These are phyloP conservation scores for Clarias batrachus DNA, from an alignment of 2,113 vertebrate species.

Conservation along the genomic window DNA sequence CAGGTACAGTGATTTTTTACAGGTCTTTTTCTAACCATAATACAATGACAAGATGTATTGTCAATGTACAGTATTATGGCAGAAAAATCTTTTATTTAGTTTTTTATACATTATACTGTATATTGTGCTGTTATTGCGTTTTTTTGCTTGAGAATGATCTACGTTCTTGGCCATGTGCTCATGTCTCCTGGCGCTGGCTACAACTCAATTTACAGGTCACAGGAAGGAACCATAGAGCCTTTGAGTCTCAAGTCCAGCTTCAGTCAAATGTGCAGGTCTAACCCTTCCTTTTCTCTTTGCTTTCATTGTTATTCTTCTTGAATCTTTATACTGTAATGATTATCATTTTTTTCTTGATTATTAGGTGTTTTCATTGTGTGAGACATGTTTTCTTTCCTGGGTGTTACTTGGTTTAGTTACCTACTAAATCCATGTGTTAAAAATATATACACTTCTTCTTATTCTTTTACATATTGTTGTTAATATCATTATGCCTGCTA, in stretches of 20 bases:
- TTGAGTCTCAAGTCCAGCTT: not conserved
- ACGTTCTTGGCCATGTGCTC: not conserved
- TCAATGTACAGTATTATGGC: not conserved
- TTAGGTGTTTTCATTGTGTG: not conserved
- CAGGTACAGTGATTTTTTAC: not conserved
- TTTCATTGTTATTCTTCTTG: not conserved
- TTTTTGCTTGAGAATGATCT: not conserved
- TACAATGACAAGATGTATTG: not conserved
- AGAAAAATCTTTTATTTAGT: too few relatives aligned
- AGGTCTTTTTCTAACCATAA: not conserved
- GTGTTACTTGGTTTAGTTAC: not conserved
- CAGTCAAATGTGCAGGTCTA: not conserved
- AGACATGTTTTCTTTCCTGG: not conserved
- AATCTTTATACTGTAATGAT: not conserved
- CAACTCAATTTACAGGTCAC: not conserved
- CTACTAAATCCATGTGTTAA: not conserved
- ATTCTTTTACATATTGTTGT: not conserved
- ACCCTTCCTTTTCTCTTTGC: not conserved
- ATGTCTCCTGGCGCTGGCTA: not conserved
- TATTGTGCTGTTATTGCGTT: not conserved
- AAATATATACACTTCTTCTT: not conserved
- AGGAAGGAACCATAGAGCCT: constrained; percentile 11
- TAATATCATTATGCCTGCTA: not conserved
- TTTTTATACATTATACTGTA: not conserved
- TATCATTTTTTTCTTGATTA: not conserved